A percentile compares a stretch with the other conserved stretches of the same genome.
phyloP scores from a whole-genome alignment of 1,140 invertebrate species.

The Leptonema lineaticorne region DNA sequence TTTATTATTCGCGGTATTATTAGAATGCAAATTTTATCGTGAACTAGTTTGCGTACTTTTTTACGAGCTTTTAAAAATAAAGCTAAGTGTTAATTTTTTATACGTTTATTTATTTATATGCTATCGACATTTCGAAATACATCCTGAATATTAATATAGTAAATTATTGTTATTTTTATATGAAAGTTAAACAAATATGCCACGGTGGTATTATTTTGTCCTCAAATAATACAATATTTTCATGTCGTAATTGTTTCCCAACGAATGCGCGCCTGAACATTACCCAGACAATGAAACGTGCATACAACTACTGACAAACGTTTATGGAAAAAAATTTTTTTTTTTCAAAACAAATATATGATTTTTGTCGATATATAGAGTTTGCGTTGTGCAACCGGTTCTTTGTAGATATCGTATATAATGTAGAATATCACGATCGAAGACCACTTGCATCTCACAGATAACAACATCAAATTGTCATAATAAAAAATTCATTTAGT shows the following conservation, averaged over 20 bases:
- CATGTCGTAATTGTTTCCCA: conserved; percentile 15
- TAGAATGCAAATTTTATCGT: no score
- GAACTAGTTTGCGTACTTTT: no score
- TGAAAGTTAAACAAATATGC: no score
- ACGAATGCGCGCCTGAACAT: conserved; percentile 10
- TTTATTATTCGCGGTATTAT: no score
- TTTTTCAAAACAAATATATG: conserved; percentile 20
- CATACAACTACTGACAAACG: neutral
- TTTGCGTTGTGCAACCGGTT: conserved; percentile 2
- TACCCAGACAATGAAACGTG: conserved; percentile 5
- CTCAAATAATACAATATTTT: no score
- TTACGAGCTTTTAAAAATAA: no score
- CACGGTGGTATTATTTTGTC: no score
- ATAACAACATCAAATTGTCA: neutral
- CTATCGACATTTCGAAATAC: no score
- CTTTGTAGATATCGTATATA: neutral
- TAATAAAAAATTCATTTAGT: neutral
- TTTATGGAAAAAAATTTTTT: conserved; percentile 14
- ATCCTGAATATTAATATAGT: no score
- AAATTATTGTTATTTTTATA: no score
- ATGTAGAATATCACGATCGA: neutral
- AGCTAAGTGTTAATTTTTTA: no score
- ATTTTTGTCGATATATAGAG: neutral
- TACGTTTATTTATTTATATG: no score
- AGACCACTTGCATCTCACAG: neutral